These are phyloP conservation scores for Hystrix cristata DNA, from an alignment of 2,113 vertebrate species.

Conservation along the genomic window DNA sequence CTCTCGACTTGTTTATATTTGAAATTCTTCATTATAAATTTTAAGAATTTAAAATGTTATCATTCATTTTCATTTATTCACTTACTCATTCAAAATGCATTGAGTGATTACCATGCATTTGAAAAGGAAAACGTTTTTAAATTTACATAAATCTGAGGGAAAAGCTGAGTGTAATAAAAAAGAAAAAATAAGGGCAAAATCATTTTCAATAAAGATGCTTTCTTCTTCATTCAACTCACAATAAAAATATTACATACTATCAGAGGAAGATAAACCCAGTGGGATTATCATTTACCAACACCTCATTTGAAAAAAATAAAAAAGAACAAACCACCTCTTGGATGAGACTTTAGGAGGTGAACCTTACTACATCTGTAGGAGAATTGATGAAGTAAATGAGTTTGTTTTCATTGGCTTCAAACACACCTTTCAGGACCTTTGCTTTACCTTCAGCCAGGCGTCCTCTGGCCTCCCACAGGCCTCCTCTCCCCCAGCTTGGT, in stretches of 20 bases:
- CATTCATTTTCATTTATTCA: constrained; percentile 39
- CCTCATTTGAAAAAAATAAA: background rate
- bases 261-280: background rate
- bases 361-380: background rate
- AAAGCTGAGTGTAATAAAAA: constrained; percentile 12
- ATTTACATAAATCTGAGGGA: background rate
- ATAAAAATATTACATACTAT: background rate
- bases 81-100: background rate
- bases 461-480: background rate
- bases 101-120: background rate
- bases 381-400: background rate
- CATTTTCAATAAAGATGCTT: background rate
- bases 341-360: background rate
- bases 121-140: background rate
- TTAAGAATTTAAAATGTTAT: background rate
- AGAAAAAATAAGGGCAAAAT: background rate
- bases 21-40: constrained; percentile 30
- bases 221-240: background rate
- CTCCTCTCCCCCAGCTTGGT: background rate
- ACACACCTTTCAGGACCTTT: background rate
- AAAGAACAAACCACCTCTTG: background rate
- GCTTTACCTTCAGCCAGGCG: background rate
- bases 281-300: background rate
- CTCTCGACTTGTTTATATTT: background rate
- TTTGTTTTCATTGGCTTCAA: background rate